Conservation (phyloP, 2,797 vertebrate species). For the Basileuterus tristriatus region DNA sequence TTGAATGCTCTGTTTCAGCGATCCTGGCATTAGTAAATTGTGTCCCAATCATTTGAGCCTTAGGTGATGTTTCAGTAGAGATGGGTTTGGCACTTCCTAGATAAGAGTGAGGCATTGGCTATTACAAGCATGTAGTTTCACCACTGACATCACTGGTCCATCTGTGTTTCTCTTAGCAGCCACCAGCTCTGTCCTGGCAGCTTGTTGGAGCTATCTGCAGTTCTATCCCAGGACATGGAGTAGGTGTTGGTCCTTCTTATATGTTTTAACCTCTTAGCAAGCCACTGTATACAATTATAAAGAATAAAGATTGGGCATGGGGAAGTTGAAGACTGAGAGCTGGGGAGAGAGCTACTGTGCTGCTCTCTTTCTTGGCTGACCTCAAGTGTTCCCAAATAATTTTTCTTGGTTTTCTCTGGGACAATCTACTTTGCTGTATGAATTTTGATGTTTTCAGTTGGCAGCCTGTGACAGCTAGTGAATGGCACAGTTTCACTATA, state of each 20-base stretch:
- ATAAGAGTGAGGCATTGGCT: not conserved
- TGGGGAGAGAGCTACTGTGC: not conserved
- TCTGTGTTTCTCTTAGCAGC: not conserved
- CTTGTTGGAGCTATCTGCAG: not conserved
- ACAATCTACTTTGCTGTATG: not conserved
- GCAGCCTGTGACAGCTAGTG: not conserved
- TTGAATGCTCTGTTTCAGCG: not conserved
- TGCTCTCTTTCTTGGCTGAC: not conserved
- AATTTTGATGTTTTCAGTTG: not conserved
- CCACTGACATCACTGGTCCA: not conserved
- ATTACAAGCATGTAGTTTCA: fast-evolving
- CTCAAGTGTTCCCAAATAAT: not conserved
- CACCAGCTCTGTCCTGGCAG: not conserved
- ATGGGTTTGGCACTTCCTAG: not conserved
- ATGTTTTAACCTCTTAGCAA: not conserved
- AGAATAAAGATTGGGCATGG: not conserved
- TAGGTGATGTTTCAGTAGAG: not conserved
- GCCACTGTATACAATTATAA: not conserved
- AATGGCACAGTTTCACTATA: not conserved
- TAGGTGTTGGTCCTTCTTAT: not conserved
- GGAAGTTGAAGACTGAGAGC: not conserved
- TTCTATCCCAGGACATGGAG: not conserved
- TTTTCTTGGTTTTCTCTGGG: not conserved
- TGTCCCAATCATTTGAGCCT: not conserved
- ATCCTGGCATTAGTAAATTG: not conserved